Conservation (phyloP, 2,113 vertebrate genomes). For the Madoqua kirkii region DNA sequence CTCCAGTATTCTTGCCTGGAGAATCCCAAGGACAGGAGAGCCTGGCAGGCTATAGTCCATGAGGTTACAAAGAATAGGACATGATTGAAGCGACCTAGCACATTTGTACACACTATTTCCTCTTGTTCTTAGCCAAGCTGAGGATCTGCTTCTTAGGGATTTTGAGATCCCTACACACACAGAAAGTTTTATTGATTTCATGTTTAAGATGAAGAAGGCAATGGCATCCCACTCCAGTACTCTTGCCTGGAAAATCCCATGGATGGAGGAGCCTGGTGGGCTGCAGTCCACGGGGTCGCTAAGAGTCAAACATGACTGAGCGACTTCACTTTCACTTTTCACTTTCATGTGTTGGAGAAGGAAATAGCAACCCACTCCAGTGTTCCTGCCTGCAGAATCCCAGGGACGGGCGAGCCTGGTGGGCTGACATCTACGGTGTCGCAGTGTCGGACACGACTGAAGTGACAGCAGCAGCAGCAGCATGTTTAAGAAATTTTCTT, state of each 20-base stretch:
- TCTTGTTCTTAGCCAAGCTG: neutral
- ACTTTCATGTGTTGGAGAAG: neutral
- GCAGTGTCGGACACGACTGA: neutral
- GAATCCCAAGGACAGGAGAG: neutral
- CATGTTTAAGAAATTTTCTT: neutral
- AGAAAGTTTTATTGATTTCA: neutral
- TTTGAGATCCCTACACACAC: neutral
- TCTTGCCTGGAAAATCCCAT: neutral
- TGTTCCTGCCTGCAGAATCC: neutral
- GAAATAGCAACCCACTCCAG: neutral
- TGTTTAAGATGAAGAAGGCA: neutral
- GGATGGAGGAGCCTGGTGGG: no score
- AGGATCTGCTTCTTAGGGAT: neutral
- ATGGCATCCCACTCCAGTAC: neutral
- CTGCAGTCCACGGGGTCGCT: neutral
- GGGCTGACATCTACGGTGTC: neutral
- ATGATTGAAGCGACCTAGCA: neutral
- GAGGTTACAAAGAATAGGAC: neutral
- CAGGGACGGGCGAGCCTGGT: neutral
- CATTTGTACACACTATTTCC: neutral
- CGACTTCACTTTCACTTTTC: no score
- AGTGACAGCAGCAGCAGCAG: neutral
- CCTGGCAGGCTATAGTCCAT: neutral
- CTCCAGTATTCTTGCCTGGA: neutral
- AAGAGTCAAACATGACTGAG: neutral